Base-by-base conservation (phyloP, 2,888 invertebrate genomes). In the Oscheius sp. region DNA sequence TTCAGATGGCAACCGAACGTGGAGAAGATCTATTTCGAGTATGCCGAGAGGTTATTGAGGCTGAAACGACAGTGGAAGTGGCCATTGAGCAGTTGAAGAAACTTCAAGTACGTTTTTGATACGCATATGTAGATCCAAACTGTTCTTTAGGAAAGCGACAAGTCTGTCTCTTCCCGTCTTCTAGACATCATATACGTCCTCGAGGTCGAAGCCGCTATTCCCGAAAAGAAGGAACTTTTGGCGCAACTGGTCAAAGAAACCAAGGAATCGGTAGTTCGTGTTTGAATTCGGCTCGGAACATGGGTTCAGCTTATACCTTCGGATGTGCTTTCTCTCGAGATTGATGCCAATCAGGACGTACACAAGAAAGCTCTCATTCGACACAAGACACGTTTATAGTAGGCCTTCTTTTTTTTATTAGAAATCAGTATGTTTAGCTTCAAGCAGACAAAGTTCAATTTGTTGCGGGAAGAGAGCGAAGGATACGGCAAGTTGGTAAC, bases 361-460 rank as follows among this genome's bases (percentile, higher is more conserved):
- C 79, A 79, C 33, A 81, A 78, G 42, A 70, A 76, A 53, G 76
- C 77, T 32, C 58, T 87, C 21, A 80, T 87, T 60, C 81, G 86
- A 33, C 62, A 77, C n/a, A 87, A 86, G 68, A 87, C 87, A 11
- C 73, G 80, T 59, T 71, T 87, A 29, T 87, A 85, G 85, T 86
- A 55, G 81, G 83, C 74, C 21, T 10, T 62, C 47, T 48, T 37
- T n/a, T 9, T 5, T 71, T 32, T 71, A 21, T 2, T 32, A 47
- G 11, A 29, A 29, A 29, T n/a, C 29, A 29, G 0, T 32, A 13
- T 10, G 65, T 84, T 78, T 90, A 98, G 98, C 90, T 99, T 98
- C 90, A 99, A 99, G 90, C 99, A 99, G 90, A 93, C 96, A 86
- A 98, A 99, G 89, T 99, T 97, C 90, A 99, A 99, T 91, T 92